Conservation (phyloP, 2,888 invertebrate genomes). For the Petrophora chlorosata region DNA sequence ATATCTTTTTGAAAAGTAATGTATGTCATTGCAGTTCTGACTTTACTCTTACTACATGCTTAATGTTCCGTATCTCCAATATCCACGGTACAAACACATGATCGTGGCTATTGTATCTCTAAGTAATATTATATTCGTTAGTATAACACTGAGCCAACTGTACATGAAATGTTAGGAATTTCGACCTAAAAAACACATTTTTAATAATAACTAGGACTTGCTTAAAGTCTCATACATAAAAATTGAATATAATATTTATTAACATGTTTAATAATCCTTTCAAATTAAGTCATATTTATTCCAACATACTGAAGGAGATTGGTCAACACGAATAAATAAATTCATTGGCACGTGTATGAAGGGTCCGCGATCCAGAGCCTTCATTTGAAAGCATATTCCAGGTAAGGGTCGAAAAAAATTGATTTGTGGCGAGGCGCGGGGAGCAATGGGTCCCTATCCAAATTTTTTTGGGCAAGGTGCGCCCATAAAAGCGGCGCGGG, state of each 20-base stretch:
- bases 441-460: constrained; percentile 68
- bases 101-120: too few relatives aligned
- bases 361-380: constrained; percentile 46
- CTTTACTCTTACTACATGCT: too few relatives aligned
- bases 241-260: constrained; percentile 4
- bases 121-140: too few relatives aligned
- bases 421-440: constrained; percentile 55
- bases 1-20: too few relatives aligned
- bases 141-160: too few relatives aligned
- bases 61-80: too few relatives aligned
- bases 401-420: constrained; percentile 70
- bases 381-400: constrained; percentile 60
- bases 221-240: too few relatives aligned
- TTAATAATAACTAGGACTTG: background rate
- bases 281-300: background rate
- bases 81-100: too few relatives aligned
- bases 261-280: background rate
- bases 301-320: constrained; percentile 27
- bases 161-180: too few relatives aligned
- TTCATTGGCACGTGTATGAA: constrained; percentile 75
- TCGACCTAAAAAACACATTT: background rate
- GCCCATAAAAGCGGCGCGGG: constrained; percentile 67
- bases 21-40: too few relatives aligned
- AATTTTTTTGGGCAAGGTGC: constrained; percentile 69
- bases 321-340: constrained; percentile 57